Evolutionary conservation across 2,113 vertebrate genomes (phyloP).

Genomic region (Cyanoramphus novaezelandiae): DNA sequence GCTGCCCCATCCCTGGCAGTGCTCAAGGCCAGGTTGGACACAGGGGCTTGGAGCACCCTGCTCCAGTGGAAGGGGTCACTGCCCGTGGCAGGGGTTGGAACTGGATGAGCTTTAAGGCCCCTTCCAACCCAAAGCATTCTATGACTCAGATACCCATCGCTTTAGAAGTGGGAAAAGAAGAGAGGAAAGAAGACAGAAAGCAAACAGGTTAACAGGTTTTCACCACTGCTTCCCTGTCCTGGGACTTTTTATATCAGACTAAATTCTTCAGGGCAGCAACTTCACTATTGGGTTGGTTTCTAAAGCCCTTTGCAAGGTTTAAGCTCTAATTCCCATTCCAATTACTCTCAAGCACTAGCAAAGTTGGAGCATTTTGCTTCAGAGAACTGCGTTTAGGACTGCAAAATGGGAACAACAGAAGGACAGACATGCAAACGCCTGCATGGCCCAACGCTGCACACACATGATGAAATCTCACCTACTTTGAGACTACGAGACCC

Average conservation of each 20-base stretch:
- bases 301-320: background rate
- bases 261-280: background rate
- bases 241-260: background rate
- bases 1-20: background rate
- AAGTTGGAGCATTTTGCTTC: background rate
- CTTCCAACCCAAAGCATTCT: background rate
- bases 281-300: fast-evolving
- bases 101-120: background rate
- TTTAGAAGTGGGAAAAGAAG: background rate
- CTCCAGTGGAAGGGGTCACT: background rate
- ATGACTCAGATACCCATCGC: background rate
- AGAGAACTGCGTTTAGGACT: background rate
- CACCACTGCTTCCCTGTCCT: background rate
- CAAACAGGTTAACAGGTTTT: background rate
- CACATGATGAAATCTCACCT: fast-evolving
- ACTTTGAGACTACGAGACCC: background rate
- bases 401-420: background rate
- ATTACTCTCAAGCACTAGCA: fast-evolving
- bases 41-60: background rate
- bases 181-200: background rate
- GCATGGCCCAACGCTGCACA: fast-evolving
- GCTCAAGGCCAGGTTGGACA: background rate
- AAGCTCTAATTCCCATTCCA: background rate
- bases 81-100: background rate
- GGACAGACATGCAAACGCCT: background rate